Conservation (phyloP, 2,797 vertebrate genomes). For the Catamblyrhynchus diadema region DNA sequence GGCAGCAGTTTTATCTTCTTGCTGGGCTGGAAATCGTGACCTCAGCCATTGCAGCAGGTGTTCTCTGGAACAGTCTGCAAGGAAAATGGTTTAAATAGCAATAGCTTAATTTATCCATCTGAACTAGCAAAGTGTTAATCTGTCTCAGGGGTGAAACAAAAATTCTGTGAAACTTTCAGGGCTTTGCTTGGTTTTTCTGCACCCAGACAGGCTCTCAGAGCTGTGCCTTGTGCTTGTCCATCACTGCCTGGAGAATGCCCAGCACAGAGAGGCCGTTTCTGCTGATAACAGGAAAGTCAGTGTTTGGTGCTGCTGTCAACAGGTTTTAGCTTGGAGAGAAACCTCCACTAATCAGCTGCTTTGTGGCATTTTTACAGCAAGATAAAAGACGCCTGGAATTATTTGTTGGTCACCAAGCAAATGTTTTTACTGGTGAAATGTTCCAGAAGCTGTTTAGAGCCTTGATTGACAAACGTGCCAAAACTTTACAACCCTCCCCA, state of each 20-base stretch:
- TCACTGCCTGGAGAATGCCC: neutral
- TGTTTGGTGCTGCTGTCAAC: neutral
- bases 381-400: neutral
- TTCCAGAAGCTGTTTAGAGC: neutral
- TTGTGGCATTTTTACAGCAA: neutral
- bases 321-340: neutral
- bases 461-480: neutral
- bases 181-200: neutral
- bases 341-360: neutral
- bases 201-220: neutral
- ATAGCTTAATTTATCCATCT: neutral
- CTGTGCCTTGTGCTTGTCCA: neutral
- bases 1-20: neutral
- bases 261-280: neutral
- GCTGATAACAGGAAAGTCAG: accelerated
- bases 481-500: neutral
- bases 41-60: neutral
- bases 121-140: neutral
- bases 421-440: neutral
- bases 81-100: neutral
- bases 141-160: neutral
- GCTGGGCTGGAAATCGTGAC: neutral
- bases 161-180: neutral
- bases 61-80: neutral
- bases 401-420: neutral